Base-by-base conservation (phyloP, 2,113 vertebrate species). In the Leuciscus idus region DNA sequence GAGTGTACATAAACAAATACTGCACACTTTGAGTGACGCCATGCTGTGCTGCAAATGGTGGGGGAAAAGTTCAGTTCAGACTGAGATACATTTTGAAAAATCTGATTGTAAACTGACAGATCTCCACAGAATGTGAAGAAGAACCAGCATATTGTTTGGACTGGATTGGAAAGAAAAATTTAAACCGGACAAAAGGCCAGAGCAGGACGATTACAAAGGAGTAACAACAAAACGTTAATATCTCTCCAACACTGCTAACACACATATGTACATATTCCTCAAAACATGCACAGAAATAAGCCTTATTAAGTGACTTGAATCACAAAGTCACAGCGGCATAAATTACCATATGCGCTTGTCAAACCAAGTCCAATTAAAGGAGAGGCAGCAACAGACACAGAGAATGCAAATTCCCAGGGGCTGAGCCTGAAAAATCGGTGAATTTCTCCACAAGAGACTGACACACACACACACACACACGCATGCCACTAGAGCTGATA, bases 291-390 rank as follows among this genome's bases (percentile, higher is more conserved):
- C n/a, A 36, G 46, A 82, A 70, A 6, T 28, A 52, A 80, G 61
- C 50, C 81, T 87, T 76, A 48, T 83, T 81, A 81, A 78, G 17
- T 7, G 55, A 73, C 36, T 43, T 82, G 62, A 82, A 55, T 81
- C 79, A 74, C 70, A 72, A 83, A 57, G 73, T 82, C 73, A 83
- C 46, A 61, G 12, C 50, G 7, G 30, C 81, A 74, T 73, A 86
- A 88, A 86, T 86, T 86, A 86, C 84, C 84, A 83, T 84, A 68
- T 46, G 74, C n/a, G 57, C 80, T 83, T 68, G 87, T 86, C 87
- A 83, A 83, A 88, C 36, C 84, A 83, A 48, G 59, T 36, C 84
- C 87, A 88, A 88, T 88, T 86, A 88, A 84, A 85, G 72, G n/a
- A 64, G 64, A 85, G 78, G 43, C 66, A 36, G 83, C 70, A 70